phyloP scores from a whole-genome alignment of 2,888 invertebrate genomes.

The Drosophila atripex region DNA sequence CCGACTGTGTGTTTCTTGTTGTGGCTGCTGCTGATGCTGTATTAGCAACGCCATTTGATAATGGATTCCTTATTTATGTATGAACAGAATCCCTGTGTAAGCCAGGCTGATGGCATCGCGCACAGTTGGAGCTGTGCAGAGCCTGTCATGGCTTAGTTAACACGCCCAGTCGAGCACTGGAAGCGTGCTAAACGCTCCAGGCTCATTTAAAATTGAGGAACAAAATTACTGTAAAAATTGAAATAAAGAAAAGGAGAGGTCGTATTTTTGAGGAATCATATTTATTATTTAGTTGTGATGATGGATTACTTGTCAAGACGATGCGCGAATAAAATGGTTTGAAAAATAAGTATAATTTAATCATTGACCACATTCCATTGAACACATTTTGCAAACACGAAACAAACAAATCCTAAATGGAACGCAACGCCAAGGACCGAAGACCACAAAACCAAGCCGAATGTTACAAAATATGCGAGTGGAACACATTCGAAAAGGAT shows the following conservation, averaged over 20 bases:
- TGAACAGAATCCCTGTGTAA: conserved; percentile 41
- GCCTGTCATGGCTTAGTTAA: conserved; percentile 43
- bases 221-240: conserved; percentile 41
- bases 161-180: conserved; percentile 61
- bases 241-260: too few species aligned
- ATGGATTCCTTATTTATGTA: conserved; percentile 69
- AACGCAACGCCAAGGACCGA: background rate
- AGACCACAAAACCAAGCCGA: conserved; percentile 16
- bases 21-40: conserved; percentile 33
- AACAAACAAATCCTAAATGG: background rate
- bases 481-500: conserved; percentile 34
- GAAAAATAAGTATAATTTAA: background rate
- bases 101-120: conserved; percentile 21
- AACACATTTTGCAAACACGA: background rate
- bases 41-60: conserved; percentile 71
- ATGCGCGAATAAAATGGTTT: background rate
- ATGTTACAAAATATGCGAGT: conserved; percentile 42
- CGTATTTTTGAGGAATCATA: background rate
- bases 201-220: conserved; percentile 70
- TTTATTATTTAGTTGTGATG: conserved; percentile 10
- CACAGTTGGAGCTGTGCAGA: conserved; percentile 6
- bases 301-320: conserved; percentile 5
- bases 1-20: conserved; percentile 12
- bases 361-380: background rate
- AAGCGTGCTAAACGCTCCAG: conserved; percentile 68